Base-by-base conservation (phyloP, 2,888 invertebrate genomes). In the Heteromurus nitidus region DNA sequence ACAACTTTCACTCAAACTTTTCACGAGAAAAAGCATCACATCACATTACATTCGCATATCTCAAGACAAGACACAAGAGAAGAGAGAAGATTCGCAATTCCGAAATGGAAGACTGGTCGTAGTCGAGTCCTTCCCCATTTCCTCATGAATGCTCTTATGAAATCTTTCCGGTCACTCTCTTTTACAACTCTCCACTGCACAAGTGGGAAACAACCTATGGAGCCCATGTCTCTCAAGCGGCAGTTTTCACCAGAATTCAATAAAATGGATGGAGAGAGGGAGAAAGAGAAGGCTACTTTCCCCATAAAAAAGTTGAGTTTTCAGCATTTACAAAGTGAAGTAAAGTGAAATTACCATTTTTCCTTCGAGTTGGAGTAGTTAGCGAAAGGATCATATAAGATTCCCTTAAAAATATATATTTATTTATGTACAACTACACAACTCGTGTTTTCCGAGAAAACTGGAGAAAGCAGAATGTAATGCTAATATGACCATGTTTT, bases 151-250 rank as follows among this genome's bases (percentile, higher is more conserved):
- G 65, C 64, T 42, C 55, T 72, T 53, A 65, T 79, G 53, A 72
- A 80, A 80, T 80, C 80, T 79, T 80, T 80, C 72, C 80, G 80
- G 80, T 80, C 80, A 80, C 72, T 80, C 65, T 28, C n/a, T 28
- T 24, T 30, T 30, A 20, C 42, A 44, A 28, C 26, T 50, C 20
- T 68, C n/a, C 22, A n/a, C 70, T 36, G n/a, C 18, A 24, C 22
- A 36, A 16, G 5, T n/a, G 31, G 13, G 20, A 20, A 30, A 13
- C 18, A 9, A 28, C 36, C 13, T 36, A 9, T 7, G 50, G 50
- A 5, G 3, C n/a, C 11, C 11, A 50, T n/a, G 50, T 36, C 5
- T 36, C 36, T 13, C 36, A 36, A 9, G 7, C 1, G 42, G 18
- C 2, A n/a, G 30, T 16, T 64, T 20, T 20, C 2, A 64, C 3